Base-by-base conservation (phyloP, 2,888 invertebrate species). In the Macrosiphum euphorbiae region DNA sequence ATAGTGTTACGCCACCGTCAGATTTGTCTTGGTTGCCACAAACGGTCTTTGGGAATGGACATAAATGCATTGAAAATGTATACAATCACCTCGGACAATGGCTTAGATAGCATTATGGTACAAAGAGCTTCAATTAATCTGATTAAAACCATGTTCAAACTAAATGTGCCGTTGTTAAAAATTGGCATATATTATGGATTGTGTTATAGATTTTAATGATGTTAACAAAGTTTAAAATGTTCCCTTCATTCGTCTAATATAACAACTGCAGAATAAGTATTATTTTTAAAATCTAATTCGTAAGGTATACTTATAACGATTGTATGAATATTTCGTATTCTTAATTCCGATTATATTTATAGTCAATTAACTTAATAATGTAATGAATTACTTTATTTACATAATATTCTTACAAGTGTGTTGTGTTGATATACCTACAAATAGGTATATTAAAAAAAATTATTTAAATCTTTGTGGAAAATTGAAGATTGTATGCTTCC, bases 121-220 rank as follows among this genome's bases (percentile, higher is more conserved):
- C 41, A 55, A 85, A 91, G 24, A 85, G n/a, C n/a, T n/a, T 24
- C 85, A 35, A 84, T 55, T 91, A 85, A 91, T 91, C 55, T 47
- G 58, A 91, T 91, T 91, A 47, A 85, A 91, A 58, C n/a, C 44
- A 44, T 58, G 55, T 91, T 91, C 44, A 26, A 47, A 44, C 55
- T 44, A 47, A 91, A 85, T 20, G 85, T 44, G 55, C 44, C 58
- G 55, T 44, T 16, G 91, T 67, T 90, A 47, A 58, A 55, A 91
- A 85, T 55, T 44, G 91, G 84, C 55, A 44, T 16, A 44, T 11
- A 55, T 28, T 44, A 55, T 24, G 55, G 41, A 35, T 55, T 16
- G 28, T 44, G 41, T n/a, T 91, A 91, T 91, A 55, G n/a, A 85
- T 91, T 55, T 16, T 13, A n/a, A 41, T 24, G 13, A 20, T 28